Conservation (phyloP, 2,888 invertebrate species). For the Ophioninae sp. region DNA sequence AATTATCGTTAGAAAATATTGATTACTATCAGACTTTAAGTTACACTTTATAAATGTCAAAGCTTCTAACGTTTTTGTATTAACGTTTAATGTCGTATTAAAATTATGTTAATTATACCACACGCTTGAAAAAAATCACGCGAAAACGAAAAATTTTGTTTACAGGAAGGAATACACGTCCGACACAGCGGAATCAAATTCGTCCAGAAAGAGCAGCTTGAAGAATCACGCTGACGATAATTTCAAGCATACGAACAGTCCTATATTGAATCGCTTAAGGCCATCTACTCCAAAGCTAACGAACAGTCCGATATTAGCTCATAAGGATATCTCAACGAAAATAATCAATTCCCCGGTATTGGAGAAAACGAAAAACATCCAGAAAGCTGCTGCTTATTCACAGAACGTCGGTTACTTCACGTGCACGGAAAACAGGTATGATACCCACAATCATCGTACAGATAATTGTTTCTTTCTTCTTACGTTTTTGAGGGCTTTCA, state of each 20-base stretch:
- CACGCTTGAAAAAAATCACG: too few species aligned
- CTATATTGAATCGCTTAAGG: constrained; percentile 70
- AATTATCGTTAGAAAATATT: too few species aligned
- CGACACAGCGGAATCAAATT: constrained; percentile 73
- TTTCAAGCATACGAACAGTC: constrained; percentile 73
- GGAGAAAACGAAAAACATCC: constrained; percentile 71
- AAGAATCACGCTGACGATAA: constrained; percentile 70
- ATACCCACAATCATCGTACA: not conserved
- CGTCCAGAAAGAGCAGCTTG: constrained; percentile 71
- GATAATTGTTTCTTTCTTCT: not conserved
- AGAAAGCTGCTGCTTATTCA: constrained; percentile 67
- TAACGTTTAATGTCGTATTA: too few species aligned
- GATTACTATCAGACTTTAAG: too few species aligned
- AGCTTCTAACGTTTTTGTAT: too few species aligned
- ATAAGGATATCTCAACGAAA: constrained; percentile 69
- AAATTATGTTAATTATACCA: too few species aligned
- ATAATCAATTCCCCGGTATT: constrained; percentile 70
- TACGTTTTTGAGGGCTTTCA: not conserved
- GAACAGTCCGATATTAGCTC: constrained; percentile 74
- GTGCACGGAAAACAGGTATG: constrained; percentile 74
- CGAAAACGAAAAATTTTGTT: not conserved
- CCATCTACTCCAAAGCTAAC: constrained; percentile 74
- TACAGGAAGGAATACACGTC: constrained; percentile 71
- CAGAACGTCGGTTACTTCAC: constrained; percentile 76
- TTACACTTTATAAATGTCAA: too few species aligned